These are phyloP conservation scores for Diadegma fenestrale DNA, from an alignment of 2,888 invertebrate species.

Conservation along the genomic window DNA sequence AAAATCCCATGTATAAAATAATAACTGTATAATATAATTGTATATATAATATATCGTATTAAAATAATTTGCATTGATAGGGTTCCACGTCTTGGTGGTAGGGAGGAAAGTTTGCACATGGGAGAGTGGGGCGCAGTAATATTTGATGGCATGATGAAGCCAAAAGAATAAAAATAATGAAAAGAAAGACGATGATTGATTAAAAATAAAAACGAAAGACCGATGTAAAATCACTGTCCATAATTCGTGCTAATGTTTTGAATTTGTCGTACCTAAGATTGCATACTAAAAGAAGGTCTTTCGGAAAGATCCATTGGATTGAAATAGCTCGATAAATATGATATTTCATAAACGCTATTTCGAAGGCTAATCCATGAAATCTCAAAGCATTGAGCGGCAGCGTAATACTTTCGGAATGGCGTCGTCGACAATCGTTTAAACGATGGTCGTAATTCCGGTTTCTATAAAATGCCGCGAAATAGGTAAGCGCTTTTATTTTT, in stretches of 20 bases:
- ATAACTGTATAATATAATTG: conserved; percentile 44
- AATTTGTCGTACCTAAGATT: conserved; percentile 44
- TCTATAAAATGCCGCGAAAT: conserved; percentile 8
- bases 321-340: conserved; percentile 1
- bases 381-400: conserved; percentile 25
- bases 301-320: conserved; percentile 11
- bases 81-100: conserved; percentile 71
- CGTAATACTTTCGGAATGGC: conserved; percentile 42
- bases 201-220: conserved; percentile 9
- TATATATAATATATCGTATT: conserved; percentile 65
- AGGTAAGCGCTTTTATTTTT: neutral
- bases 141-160: conserved; percentile 78
- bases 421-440: conserved; percentile 22
- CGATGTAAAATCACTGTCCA: conserved; percentile 38
- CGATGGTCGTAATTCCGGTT: conserved; percentile 19
- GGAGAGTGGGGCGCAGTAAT: conserved; percentile 74
- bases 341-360: neutral
- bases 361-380: conserved; percentile 19
- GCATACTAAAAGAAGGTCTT: neutral
- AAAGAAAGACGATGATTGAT: neutral
- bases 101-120: conserved; percentile 30
- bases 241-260: conserved; percentile 9
- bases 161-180: conserved; percentile 56
- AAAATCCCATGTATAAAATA: conserved; percentile 67
- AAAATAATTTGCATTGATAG: conserved; percentile 84